Evolutionary conservation across 2,888 invertebrate species (phyloP).

Genomic region (Candidula unifasciata): DNA sequence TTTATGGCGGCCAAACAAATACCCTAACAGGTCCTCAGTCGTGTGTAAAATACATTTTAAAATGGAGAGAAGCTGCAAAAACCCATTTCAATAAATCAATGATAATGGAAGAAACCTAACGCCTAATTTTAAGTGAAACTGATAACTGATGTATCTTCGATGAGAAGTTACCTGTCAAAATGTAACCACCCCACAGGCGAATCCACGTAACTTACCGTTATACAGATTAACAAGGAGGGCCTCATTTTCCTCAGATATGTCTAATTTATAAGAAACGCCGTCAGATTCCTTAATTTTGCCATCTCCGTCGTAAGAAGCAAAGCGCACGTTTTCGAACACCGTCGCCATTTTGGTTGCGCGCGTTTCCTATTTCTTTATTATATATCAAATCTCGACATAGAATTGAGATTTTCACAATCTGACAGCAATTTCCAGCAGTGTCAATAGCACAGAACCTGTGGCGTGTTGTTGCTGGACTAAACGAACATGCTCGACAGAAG

Average conservation of each 20-base stretch:
- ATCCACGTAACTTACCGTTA: conserved; percentile 64
- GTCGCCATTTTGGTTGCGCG: conserved; percentile 74
- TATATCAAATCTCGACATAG: conserved; percentile 4
- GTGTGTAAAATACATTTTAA: no score
- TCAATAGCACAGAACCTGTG: not conserved
- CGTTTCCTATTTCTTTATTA: conserved; percentile 23
- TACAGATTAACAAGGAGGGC: conserved; percentile 67
- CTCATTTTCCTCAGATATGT: conserved; percentile 63
- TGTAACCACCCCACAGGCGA: not conserved
- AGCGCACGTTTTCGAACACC: conserved; percentile 76
- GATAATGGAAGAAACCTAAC: no score
- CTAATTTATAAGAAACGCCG: conserved; percentile 63
- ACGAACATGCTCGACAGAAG: not conserved
- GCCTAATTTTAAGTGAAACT: no score
- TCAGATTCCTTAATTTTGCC: conserved; percentile 65
- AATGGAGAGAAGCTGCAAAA: no score
- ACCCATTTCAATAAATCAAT: no score
- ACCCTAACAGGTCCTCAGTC: no score
- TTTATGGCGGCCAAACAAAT: no score
- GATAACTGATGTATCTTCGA: no score
- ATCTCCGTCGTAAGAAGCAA: conserved; percentile 71
- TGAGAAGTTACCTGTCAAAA: not conserved
- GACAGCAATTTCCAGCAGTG: not conserved
- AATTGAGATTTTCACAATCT: not conserved
- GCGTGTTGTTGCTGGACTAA: not conserved